Conservation (phyloP, 2,797 vertebrate species). For the Dermochelys coriacea region DNA sequence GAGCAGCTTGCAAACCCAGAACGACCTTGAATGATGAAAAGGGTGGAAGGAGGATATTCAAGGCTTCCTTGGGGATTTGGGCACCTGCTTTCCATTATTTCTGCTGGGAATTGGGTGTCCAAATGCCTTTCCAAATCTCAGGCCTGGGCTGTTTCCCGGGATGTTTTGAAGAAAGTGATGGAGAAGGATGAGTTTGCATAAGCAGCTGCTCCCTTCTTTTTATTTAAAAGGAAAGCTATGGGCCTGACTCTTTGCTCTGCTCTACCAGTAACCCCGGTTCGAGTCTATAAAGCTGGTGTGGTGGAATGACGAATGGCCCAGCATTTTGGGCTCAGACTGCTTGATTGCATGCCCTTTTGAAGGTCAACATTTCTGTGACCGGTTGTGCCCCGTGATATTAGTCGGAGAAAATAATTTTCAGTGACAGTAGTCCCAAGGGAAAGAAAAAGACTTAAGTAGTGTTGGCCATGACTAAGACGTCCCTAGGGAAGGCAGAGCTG, state of each 20-base stretch:
- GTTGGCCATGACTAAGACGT: background rate
- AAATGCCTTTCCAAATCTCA: background rate
- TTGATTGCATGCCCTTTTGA: background rate
- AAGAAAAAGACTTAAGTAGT: background rate
- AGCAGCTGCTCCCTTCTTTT: background rate
- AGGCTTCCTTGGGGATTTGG: background rate
- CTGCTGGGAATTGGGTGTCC: background rate
- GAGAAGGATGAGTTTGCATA: background rate
- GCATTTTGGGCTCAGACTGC: background rate
- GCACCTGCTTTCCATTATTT: background rate
- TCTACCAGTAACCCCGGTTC: accelerated
- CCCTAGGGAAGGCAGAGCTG: background rate
- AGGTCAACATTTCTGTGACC: constrained; percentile 34
- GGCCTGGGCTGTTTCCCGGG: background rate
- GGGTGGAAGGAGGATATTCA: background rate
- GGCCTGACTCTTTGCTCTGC: background rate
- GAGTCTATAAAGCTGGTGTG: background rate
- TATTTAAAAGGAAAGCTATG: background rate
- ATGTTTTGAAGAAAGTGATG: background rate
- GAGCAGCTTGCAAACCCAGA: background rate
- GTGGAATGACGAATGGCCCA: background rate
- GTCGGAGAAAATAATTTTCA: background rate
- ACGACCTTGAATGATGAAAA: background rate
- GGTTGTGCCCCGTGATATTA: constrained; percentile 13
- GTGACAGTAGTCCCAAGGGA: background rate